Evolutionary conservation across 2,113 vertebrate genomes (phyloP), one percentile per base, ranked within the genome.

Genomic region (Todiramphus saurophagus): DNA sequence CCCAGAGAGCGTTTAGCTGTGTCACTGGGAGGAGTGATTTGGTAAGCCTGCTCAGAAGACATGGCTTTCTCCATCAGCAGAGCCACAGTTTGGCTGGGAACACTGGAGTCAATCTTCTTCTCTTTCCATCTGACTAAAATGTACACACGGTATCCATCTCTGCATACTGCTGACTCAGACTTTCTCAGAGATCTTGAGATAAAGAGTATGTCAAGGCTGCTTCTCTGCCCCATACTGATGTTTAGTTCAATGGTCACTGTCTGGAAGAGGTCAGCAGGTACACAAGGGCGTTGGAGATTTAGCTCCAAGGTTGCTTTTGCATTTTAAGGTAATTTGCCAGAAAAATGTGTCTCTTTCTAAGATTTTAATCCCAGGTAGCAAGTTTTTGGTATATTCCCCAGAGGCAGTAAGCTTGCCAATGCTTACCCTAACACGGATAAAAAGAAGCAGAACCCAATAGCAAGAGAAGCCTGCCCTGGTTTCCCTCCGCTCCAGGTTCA

Each of bases 101-200:
- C 30, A 37, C 0, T 39, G 27, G 20, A 56, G 69, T 10, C 9
- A 67, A 68, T 24, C 43, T 51, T 1, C 17, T 51, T 75, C 33
- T 39, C 44, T n/a, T 56, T 27, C 48, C 41, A 53, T 16, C 28
- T 53, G 16, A 73, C 30, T 31, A 19, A 44, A 62, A 66, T 0
- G 0, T 1, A 4, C 11, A n/a, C 3, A 3, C 18, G 18, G 48
- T 17, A 18, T 24, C n/a, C 25, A 56, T 5, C 28, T 63, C 37
- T 63, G 33, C 1, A 0, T 16, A 20, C 12, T 53, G 67, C 9
- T 75, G 23, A 90, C n/a, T 46, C 19, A 41, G 55, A 35, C 16
- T 21, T 66, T 58, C n/a, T 74, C 53, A 69, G 67, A 30, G 12
- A 63, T 83, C 62, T 59, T 31, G 28, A 78, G 24, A 69, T 48